A percentile compares a stretch with the other conserved stretches of the same genome.
These are phyloP conservation scores for Lichenostomus cassidix DNA, from an alignment of 2,113 vertebrate species.

Conservation along the genomic window DNA sequence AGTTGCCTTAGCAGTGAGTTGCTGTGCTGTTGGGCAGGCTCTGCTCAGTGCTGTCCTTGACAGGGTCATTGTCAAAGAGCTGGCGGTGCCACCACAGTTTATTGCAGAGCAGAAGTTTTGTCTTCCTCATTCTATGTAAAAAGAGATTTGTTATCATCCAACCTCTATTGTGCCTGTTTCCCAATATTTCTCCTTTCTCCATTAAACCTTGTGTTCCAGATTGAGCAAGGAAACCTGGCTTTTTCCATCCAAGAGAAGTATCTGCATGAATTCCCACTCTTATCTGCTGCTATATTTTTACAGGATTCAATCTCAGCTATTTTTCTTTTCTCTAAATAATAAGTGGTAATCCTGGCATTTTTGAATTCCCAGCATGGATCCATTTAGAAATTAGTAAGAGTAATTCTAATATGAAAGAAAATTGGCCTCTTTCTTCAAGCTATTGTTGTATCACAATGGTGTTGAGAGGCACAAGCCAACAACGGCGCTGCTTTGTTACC, in stretches of 20 bases:
- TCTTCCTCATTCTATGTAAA: neutral
- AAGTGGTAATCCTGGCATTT: slow-evolving; percentile 9
- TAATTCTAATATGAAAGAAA: slow-evolving; percentile 16
- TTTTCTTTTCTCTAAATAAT: slow-evolving; percentile 12
- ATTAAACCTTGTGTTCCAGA: neutral
- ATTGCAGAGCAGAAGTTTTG: neutral
- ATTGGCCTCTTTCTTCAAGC: slow-evolving; percentile 2
- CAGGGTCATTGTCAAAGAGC: neutral
- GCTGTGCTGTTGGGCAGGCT: neutral
- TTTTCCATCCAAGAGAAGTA: neutral
- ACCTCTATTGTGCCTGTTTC: neutral
- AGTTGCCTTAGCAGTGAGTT: neutral
- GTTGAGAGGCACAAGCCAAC: neutral
- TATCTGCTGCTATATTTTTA: neutral
- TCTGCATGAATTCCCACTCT: neutral
- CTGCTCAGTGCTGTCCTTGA: neutral
- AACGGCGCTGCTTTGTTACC: neutral
- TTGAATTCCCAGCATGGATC: neutral
- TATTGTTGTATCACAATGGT: slow-evolving; percentile 46
- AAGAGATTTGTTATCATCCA: neutral
- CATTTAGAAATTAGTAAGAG: slow-evolving; percentile 29
- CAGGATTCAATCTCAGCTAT: neutral
- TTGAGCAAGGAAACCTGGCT: neutral
- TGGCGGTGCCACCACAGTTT: neutral
- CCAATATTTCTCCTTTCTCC: neutral